Percentiles rank a stretch among this genome's conserved stretches.
phyloP scores from a whole-genome alignment of 2,113 vertebrate genomes.

The Chiloscyllium plagiosum region DNA sequence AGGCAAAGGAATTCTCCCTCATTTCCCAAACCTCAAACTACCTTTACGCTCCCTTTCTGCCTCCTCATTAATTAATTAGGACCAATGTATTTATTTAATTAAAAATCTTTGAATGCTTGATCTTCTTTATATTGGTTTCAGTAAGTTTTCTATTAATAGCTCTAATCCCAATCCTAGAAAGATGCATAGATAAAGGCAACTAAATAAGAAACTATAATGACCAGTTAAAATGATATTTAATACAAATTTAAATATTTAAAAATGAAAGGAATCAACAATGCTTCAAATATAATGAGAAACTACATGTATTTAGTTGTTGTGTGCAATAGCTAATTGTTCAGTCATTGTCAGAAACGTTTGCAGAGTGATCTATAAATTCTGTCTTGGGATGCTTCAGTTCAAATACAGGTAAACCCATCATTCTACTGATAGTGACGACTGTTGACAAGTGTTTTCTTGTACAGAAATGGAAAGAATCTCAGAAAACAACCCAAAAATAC shows the following conservation, averaged over 20 bases:
- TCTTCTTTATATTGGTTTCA: neutral
- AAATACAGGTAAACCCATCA: neutral
- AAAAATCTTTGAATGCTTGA: no score
- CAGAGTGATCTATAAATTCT: neutral
- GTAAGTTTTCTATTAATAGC: neutral
- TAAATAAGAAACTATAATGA: neutral
- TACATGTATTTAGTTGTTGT: neutral
- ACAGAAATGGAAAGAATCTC: neutral
- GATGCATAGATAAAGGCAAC: neutral
- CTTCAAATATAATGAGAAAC: neutral
- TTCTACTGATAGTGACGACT: neutral
- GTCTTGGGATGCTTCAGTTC: neutral
- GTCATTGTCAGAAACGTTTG: neutral
- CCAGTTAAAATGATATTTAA: neutral
- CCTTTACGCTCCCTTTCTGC: neutral
- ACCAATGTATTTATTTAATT: neutral
- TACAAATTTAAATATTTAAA: neutral
- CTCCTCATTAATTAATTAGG: neutral
- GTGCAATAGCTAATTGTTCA: neutral
- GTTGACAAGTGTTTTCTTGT: neutral
- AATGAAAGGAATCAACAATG: neutral
- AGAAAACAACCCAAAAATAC: neutral
- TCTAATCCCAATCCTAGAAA: neutral
- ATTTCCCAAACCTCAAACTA: neutral
- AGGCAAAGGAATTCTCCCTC: neutral